phyloP scores from a whole-genome alignment of 1,140 invertebrate genomes.

The Liolophura sinensis region DNA sequence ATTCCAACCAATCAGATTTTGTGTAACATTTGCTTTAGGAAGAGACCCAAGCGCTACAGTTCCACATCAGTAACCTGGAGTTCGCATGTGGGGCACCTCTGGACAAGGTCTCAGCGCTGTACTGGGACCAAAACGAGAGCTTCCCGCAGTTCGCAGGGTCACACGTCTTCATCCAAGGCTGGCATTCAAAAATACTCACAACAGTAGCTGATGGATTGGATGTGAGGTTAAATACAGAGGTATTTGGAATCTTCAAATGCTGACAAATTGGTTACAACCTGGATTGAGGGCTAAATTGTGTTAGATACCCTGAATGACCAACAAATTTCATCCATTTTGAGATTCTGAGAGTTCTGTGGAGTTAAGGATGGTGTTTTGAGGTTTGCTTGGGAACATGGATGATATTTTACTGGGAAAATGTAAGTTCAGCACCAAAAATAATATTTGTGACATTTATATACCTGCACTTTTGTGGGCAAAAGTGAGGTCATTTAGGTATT shows the following conservation, averaged over 20 bases:
- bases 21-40: slow-evolving; percentile 29
- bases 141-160: slow-evolving; percentile 56
- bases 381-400: too few relatives aligned
- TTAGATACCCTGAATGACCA: too few relatives aligned
- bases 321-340: too few relatives aligned
- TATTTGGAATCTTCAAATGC: slow-evolving; percentile 14
- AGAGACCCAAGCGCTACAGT: slow-evolving; percentile 53
- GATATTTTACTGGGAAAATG: too few relatives aligned
- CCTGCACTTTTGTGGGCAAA: too few relatives aligned
- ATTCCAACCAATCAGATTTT: neutral
- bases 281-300: too few relatives aligned
- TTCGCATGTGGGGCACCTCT: slow-evolving; percentile 56
- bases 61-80: slow-evolving; percentile 58
- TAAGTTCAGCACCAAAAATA: too few relatives aligned
- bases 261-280: neutral
- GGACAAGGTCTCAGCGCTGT: slow-evolving; percentile 49
- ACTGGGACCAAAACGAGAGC: slow-evolving; percentile 61
- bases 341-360: too few relatives aligned
- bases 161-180: slow-evolving; percentile 44
- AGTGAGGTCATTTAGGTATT: too few relatives aligned
- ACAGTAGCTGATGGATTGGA: slow-evolving; percentile 51
- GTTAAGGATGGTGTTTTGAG: too few relatives aligned
- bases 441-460: too few relatives aligned
- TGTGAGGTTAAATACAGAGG: slow-evolving; percentile 42
- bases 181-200: slow-evolving; percentile 36